These are phyloP conservation scores for Tenthredo scrophulariae DNA, from an alignment of 2,888 invertebrate species.

Conservation along the genomic window DNA sequence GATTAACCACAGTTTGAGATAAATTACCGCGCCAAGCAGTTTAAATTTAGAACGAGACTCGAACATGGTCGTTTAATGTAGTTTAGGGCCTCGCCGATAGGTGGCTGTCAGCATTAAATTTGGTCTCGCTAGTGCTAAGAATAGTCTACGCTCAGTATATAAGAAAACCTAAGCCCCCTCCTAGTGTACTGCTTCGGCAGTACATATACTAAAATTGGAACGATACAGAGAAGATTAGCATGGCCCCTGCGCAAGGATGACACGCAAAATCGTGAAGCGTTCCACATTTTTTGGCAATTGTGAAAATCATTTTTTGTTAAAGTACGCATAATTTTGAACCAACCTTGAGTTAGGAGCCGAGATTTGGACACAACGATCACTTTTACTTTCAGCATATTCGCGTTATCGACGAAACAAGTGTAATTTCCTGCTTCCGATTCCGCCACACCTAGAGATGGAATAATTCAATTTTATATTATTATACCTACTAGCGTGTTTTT, in stretches of 20 bases:
- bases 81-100: slow-evolving; percentile 52
- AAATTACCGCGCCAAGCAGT: neutral
- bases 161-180: slow-evolving; percentile 50
- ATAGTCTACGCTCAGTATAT: slow-evolving; percentile 59
- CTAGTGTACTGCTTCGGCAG: slow-evolving; percentile 83
- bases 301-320: neutral
- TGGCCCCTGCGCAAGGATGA: slow-evolving; percentile 96
- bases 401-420: slow-evolving; percentile 84
- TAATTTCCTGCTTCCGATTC: slow-evolving; percentile 85
- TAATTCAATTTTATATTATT: neutral
- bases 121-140: slow-evolving; percentile 59
- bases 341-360: slow-evolving; percentile 80
- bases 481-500: neutral
- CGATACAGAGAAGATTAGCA: slow-evolving; percentile 96
- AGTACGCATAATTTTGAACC: neutral
- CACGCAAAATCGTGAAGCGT: slow-evolving; percentile 96
- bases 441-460: slow-evolving; percentile 78
- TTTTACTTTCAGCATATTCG: slow-evolving; percentile 79
- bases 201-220: slow-evolving; percentile 94
- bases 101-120: slow-evolving; percentile 51
- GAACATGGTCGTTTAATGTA: neutral
- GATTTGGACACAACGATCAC: slow-evolving; percentile 80
- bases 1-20: neutral
- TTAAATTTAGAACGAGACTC: neutral
- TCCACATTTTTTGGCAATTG: slow-evolving; percentile 83